Percentiles rank a stretch among this genome's conserved stretches.
phyloP scores from a whole-genome alignment of 2,113 vertebrate genomes.

The Paratilapia polleni region DNA sequence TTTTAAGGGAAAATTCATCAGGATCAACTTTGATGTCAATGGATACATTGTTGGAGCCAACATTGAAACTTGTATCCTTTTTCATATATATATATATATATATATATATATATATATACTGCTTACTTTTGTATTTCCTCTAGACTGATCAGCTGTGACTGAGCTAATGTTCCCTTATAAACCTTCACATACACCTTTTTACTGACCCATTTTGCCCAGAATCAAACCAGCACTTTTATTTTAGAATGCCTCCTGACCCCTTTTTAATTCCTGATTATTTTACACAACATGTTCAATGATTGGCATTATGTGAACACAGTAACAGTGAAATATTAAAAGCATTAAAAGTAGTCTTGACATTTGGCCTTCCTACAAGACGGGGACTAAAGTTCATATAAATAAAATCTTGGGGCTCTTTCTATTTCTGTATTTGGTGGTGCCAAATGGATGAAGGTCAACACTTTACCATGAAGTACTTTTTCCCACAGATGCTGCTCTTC shows the following conservation, averaged over 20 bases:
- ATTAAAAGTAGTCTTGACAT: neutral
- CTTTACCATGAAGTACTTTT: neutral
- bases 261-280: no score
- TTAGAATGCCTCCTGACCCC: no score
- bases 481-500: neutral
- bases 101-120: neutral
- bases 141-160: no score
- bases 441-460: neutral
- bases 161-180: no score
- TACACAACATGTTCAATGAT: no score
- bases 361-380: neutral
- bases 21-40: slow-evolving; percentile 98
- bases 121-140: no score
- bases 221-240: neutral
- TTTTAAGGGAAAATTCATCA: slow-evolving; percentile 94
- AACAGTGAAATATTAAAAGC: no score
- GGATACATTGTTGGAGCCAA: slow-evolving; percentile 98
- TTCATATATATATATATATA: no score
- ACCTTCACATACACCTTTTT: no score
- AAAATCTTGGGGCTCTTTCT: neutral
- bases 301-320: no score
- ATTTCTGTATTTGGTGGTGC: neutral
- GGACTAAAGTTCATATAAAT: neutral
- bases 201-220: neutral
- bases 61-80: slow-evolving; percentile 96